Conservation (phyloP, 2,113 vertebrate genomes). For the Seriola aureovittata region DNA sequence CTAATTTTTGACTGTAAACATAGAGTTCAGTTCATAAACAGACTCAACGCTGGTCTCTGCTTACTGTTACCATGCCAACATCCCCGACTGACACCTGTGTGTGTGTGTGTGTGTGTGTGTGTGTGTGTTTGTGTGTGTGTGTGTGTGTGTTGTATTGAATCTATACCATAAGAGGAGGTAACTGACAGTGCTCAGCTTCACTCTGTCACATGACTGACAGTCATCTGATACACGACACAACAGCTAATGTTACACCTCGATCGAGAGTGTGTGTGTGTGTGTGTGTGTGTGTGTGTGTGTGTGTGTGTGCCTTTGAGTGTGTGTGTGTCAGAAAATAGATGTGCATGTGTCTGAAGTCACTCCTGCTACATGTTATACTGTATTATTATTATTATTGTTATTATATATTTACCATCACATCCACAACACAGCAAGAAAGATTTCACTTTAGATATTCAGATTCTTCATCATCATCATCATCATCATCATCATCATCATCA, state of each 20-base stretch:
- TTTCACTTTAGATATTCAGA: too few relatives aligned
- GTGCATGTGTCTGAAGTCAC: not conserved
- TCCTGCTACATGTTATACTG: too few relatives aligned
- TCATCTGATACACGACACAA: constrained; percentile 1
- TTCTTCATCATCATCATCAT: too few relatives aligned
- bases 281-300: not conserved
- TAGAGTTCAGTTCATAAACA: too few relatives aligned
- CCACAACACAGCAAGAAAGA: too few relatives aligned
- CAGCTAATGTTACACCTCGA: not conserved
- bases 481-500: too few relatives aligned
- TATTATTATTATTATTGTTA: too few relatives aligned
- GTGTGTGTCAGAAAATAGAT: not conserved
- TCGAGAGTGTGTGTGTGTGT: not conserved
- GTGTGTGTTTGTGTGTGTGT: constrained; percentile 8
- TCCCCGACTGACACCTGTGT: not conserved
- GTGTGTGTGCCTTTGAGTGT: not conserved
- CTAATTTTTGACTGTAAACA: too few relatives aligned
- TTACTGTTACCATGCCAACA: not conserved
- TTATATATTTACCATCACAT: too few relatives aligned
- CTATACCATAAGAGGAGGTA: constrained; percentile 46
- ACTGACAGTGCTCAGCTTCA: constrained; percentile 9
- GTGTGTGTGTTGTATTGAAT: not conserved
- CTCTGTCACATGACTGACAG: constrained; percentile 36
- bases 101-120: constrained; percentile 17
- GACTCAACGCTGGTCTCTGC: not conserved